Conservation (phyloP, 2,888 invertebrate genomes). For the Aphidius colemani region DNA sequence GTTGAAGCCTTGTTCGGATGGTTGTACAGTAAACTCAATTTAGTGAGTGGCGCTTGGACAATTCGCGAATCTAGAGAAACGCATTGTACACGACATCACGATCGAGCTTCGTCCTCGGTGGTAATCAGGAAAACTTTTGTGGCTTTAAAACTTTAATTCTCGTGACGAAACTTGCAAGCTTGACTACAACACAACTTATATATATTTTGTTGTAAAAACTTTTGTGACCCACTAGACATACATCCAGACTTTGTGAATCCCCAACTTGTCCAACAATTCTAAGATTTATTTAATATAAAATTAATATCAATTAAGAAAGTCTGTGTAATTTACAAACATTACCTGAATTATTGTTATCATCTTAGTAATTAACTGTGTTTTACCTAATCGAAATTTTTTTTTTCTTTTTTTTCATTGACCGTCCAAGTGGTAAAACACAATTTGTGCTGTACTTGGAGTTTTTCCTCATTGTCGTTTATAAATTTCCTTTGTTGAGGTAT, state of each 20-base stretch:
- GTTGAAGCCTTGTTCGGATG: no score
- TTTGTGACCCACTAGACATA: constrained; percentile 1
- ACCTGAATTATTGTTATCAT: background rate
- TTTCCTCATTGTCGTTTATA: constrained; percentile 25
- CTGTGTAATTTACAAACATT: no score
- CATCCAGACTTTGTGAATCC: no score
- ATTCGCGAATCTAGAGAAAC: constrained; percentile 16
- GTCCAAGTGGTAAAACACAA: constrained; percentile 8
- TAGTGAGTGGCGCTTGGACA: background rate
- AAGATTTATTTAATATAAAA: no score
- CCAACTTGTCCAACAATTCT: constrained; percentile 10
- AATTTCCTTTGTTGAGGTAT: no score
- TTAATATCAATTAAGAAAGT: no score
- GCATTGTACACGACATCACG: constrained; percentile 40
- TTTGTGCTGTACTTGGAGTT: constrained; percentile 18
- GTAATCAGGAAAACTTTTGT: constrained; percentile 54
- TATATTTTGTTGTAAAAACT: constrained; percentile 23
- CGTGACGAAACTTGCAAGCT: constrained; percentile 26
- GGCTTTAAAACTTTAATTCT: constrained; percentile 54
- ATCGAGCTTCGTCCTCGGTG: constrained; percentile 31
- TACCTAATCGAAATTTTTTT: background rate
- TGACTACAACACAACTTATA: constrained; percentile 1
- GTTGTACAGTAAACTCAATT: constrained; percentile 4
- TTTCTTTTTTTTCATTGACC: background rate
- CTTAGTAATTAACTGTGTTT: background rate